Evolutionary conservation across 2,113 vertebrate genomes (phyloP).

Genomic region (Microcebus murinus): DNA sequence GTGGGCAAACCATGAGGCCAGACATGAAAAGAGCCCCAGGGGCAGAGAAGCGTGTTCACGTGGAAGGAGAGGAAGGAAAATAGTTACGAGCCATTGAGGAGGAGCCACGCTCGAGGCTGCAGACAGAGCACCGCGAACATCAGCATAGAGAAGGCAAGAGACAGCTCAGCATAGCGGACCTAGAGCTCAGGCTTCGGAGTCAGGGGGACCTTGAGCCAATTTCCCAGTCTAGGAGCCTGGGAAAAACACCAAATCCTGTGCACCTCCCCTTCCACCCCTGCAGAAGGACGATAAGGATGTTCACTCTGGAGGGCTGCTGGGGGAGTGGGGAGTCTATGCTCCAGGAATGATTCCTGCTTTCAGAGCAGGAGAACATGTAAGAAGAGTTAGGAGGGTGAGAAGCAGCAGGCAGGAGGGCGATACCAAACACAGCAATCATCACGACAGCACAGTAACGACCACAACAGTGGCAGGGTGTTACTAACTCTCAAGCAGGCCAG

Average conservation of each 20-base stretch:
- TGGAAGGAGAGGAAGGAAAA: not conserved
- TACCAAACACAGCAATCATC: not conserved
- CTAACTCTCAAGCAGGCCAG: no score
- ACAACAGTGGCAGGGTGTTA: accelerated
- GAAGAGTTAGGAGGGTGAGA: not conserved
- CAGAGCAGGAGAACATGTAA: not conserved
- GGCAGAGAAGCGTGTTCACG: not conserved
- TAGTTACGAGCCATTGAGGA: not conserved
- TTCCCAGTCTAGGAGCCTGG: not conserved
- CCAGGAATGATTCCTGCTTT: not conserved
- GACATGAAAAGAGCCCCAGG: not conserved
- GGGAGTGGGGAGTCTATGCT: not conserved
- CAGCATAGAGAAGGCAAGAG: not conserved
- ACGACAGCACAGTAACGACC: not conserved
- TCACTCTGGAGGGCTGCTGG: not conserved
- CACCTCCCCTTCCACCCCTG: not conserved
- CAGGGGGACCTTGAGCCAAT: not conserved
- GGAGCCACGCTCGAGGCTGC: not conserved
- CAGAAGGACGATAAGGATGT: not conserved
- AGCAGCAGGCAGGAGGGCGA: no score
- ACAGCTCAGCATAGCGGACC: accelerated
- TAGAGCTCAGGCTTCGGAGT: not conserved
- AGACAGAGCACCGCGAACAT: not conserved
- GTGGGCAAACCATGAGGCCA: not conserved
- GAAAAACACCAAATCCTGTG: not conserved